These are phyloP conservation scores for Trachurus trachurus DNA, from an alignment of 2,797 vertebrate species.

Conservation along the genomic window DNA sequence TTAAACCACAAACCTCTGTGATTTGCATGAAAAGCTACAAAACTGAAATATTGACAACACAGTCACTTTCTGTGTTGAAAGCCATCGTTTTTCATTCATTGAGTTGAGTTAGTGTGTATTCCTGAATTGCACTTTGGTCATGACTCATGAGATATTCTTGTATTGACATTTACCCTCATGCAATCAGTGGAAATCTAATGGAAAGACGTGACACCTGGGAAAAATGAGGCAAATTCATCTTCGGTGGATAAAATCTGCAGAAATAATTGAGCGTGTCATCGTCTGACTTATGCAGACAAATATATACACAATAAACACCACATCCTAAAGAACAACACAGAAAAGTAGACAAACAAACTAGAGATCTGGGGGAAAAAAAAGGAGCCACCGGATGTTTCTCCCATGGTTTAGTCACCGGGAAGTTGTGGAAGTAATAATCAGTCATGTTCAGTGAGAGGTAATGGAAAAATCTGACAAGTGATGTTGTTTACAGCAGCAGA, in stretches of 20 bases:
- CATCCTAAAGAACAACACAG: slow-evolving; percentile 17
- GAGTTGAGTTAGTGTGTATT: slow-evolving; percentile 15
- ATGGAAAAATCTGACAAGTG: slow-evolving; percentile 6
- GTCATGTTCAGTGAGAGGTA: slow-evolving; percentile 3
- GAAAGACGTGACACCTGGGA: slow-evolving; percentile 24
- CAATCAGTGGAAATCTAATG: slow-evolving; percentile 5
- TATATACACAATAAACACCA: background rate
- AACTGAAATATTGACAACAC: slow-evolving; percentile 31
- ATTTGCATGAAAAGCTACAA: slow-evolving; percentile 31
- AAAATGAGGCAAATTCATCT: slow-evolving; percentile 1
- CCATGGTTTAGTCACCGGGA: background rate
- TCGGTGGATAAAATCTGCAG: slow-evolving; percentile 1
- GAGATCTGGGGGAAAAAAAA: background rate
- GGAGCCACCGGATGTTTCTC: background rate
- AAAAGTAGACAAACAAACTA: background rate
- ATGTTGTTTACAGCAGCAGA: slow-evolving; percentile 21
- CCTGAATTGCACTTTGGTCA: background rate
- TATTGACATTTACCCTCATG: slow-evolving; percentile 19
- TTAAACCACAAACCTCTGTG: background rate
- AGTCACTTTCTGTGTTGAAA: slow-evolving; percentile 19
- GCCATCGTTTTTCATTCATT: slow-evolving; percentile 36
- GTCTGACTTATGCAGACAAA: background rate
- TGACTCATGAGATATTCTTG: background rate
- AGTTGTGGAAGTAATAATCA: background rate
- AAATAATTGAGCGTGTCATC: slow-evolving; percentile 26